phyloP scores from a whole-genome alignment of 2,888 invertebrate species.

The Drosophila neonasuta region DNA sequence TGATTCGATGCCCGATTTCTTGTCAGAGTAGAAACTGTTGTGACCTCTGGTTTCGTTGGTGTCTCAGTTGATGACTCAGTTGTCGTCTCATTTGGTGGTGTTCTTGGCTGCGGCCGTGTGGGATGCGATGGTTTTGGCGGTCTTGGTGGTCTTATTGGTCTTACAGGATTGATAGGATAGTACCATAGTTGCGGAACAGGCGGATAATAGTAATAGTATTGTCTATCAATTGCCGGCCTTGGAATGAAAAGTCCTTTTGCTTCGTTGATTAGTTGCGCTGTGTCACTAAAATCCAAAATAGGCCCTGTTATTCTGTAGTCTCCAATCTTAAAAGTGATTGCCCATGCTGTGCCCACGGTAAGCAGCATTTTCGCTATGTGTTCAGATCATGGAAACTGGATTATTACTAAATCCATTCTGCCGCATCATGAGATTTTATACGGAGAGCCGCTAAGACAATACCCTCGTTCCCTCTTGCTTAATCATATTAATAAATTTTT shows the following conservation, averaged over 20 bases:
- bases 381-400: not conserved
- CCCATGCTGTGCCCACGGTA: not conserved
- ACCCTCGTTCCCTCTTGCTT: too few relatives aligned
- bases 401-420: not conserved
- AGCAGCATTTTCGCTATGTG: conserved; percentile 12
- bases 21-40: conserved; percentile 3
- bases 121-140: not conserved
- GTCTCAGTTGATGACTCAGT: conserved; percentile 2
- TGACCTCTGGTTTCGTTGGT: not conserved
- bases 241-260: not conserved
- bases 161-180: not conserved
- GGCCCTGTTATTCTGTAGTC: not conserved
- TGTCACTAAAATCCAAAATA: not conserved
- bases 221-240: not conserved
- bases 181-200: not conserved
- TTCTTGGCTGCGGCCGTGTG: not conserved
- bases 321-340: not conserved
- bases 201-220: not conserved
- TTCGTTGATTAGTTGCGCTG: not conserved
- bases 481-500: not conserved
- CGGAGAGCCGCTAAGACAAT: not conserved
- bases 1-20: not conserved
- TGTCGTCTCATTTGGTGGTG: not conserved
- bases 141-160: conserved; percentile 5
- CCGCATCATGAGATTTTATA: conserved; percentile 1